phyloP scores from a whole-genome alignment of 2,113 vertebrate species.

The Petrocephalus microphthalmus region DNA sequence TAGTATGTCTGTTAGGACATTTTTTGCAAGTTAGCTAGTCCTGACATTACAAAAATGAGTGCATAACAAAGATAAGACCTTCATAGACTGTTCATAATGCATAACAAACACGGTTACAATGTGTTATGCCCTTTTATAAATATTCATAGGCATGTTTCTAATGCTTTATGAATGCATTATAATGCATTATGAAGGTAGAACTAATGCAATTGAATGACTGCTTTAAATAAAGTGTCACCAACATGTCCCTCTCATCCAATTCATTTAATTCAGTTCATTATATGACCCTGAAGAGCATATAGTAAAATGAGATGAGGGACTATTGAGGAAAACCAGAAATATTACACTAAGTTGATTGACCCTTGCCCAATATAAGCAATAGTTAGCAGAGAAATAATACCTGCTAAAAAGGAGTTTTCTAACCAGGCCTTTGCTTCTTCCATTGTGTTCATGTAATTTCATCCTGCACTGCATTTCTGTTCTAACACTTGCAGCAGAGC shows the following conservation, averaged over 20 bases:
- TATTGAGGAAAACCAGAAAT: conserved; percentile 29
- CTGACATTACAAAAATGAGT: background rate
- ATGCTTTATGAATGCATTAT: no score
- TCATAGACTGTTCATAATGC: no score
- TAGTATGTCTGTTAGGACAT: background rate
- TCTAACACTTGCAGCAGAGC: background rate
- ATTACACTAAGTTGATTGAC: conserved; percentile 28
- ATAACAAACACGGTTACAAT: no score
- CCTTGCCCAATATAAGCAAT: conserved; percentile 39
- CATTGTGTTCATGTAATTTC: conserved; percentile 40
- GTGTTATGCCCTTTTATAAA: no score
- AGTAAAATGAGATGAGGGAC: background rate
- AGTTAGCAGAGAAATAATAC: conserved; percentile 37
- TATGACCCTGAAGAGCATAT: background rate
- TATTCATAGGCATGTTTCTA: no score
- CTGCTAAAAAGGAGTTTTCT: conserved; percentile 28
- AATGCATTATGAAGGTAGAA: no score
- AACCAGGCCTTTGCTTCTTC: conserved; percentile 31
- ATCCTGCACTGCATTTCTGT: conserved; percentile 10
- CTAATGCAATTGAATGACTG: no score
- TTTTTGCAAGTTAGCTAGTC: background rate
- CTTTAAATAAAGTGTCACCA: no score
- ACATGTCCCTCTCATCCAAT: background rate
- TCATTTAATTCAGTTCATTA: background rate
- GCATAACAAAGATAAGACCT: no score